Percentiles rank a stretch among this genome's conserved stretches.
phyloP scores from a whole-genome alignment of 1,140 invertebrate species.

The Marisa cornuarietis region DNA sequence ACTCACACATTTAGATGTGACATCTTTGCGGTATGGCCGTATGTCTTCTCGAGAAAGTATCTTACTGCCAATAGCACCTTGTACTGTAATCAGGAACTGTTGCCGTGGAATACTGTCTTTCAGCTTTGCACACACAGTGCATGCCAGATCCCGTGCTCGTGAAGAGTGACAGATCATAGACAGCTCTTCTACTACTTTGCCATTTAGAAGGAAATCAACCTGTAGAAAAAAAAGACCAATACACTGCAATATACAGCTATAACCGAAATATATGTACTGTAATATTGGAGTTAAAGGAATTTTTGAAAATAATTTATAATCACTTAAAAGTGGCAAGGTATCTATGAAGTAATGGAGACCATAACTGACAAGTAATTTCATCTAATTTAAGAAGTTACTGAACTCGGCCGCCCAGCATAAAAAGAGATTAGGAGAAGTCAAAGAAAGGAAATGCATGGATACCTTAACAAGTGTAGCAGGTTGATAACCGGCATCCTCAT shows the following conservation, averaged over 20 bases:
- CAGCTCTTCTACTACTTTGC: conserved; percentile 84
- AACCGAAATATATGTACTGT: too few relatives aligned
- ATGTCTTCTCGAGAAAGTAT: conserved; percentile 88
- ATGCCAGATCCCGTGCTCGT: conserved; percentile 76
- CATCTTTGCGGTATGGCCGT: conserved; percentile 89
- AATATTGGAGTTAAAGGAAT: too few relatives aligned
- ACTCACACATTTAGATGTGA: conserved; percentile 90
- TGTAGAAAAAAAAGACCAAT: conserved; percentile 64
- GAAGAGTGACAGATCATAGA: conserved; percentile 81
- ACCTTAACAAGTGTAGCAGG: conserved; percentile 79
- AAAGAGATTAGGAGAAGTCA: too few relatives aligned
- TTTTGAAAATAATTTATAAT: too few relatives aligned
- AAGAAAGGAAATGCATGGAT: conserved; percentile 32
- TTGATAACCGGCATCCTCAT: conserved; percentile 90
- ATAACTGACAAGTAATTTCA: too few relatives aligned
- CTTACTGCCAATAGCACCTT: conserved; percentile 84
- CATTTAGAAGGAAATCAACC: conserved; percentile 85
- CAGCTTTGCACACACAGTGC: conserved; percentile 80
- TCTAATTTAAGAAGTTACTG: too few relatives aligned
- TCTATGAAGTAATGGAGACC: too few relatives aligned
- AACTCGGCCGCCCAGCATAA: too few relatives aligned
- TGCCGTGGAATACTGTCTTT: conserved; percentile 90
- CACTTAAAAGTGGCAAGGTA: too few relatives aligned
- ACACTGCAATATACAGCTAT: neutral
- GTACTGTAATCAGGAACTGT: conserved; percentile 85